Evolutionary conservation across 2,888 invertebrate genomes (phyloP).

Genomic region (Bugula neritina): DNA sequence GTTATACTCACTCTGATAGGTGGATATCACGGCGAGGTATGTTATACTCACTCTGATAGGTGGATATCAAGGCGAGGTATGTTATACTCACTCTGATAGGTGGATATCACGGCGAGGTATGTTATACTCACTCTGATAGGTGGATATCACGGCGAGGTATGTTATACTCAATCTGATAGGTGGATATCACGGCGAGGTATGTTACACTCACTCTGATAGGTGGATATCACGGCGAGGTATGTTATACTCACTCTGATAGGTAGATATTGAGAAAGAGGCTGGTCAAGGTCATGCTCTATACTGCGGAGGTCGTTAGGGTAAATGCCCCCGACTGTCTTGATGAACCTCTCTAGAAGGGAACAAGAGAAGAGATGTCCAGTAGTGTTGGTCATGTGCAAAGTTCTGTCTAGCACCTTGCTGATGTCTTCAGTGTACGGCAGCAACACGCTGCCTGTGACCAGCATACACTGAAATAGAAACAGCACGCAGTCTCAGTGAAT

Average conservation of each 20-base stretch:
- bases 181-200: not conserved
- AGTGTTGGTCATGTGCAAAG: slow-evolving; percentile 65
- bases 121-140: slow-evolving; percentile 60
- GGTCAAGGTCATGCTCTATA: slow-evolving; percentile 58
- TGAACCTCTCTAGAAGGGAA: slow-evolving; percentile 61
- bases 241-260: slow-evolving; percentile 60
- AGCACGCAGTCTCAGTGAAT: no score
- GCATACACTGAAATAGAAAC: not conserved
- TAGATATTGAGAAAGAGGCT: slow-evolving; percentile 65
- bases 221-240: not conserved
- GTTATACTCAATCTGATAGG: not conserved
- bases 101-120: not conserved
- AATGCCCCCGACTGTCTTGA: slow-evolving; percentile 60
- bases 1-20: not conserved
- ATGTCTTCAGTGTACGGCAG: slow-evolving; percentile 64
- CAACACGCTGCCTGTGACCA: slow-evolving; percentile 42
- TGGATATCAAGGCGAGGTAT: not conserved
- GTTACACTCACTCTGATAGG: not conserved
- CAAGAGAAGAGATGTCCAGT: slow-evolving; percentile 64
- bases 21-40: not conserved
- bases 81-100: not conserved
- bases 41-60: not conserved
- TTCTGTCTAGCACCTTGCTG: slow-evolving; percentile 64
- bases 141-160: slow-evolving; percentile 61
- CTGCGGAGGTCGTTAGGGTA: slow-evolving; percentile 64